A percentile compares a stretch with the other conserved stretches of the same genome.
These are phyloP conservation scores for Aplochiton taeniatus DNA, from an alignment of 2,797 vertebrate genomes.

Conservation along the genomic window DNA sequence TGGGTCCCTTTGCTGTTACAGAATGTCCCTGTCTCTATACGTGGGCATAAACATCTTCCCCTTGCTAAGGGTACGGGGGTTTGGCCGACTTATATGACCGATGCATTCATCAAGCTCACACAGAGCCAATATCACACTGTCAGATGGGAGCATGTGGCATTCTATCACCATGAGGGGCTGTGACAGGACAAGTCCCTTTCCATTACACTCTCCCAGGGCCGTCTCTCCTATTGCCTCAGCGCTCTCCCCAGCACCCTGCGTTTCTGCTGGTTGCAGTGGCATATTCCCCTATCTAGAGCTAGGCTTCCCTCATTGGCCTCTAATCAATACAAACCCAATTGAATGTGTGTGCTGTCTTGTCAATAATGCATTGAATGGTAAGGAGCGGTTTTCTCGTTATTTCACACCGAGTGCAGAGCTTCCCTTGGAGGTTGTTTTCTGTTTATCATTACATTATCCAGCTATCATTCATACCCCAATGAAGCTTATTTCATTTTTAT, in stretches of 20 bases:
- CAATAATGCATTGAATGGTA: slow-evolving; percentile 31
- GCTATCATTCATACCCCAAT: slow-evolving; percentile 18
- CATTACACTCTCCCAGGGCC: slow-evolving; percentile 70
- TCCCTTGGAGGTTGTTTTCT: slow-evolving; percentile 17
- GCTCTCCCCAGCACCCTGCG: slow-evolving; percentile 2
- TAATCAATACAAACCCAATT: slow-evolving; percentile 38
- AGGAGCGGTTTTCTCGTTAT: slow-evolving; percentile 15
- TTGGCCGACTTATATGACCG: slow-evolving; percentile 69
- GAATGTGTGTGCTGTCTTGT: slow-evolving; percentile 29
- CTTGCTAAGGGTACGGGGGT: slow-evolving; percentile 44
- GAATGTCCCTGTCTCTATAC: slow-evolving; percentile 49
- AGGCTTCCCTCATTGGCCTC: slow-evolving; percentile 17
- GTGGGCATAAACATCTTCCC: slow-evolving; percentile 58
- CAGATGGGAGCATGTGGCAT: slow-evolving; percentile 73
- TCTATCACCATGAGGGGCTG: slow-evolving; percentile 76
- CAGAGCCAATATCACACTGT: slow-evolving; percentile 79
- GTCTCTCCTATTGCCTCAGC: slow-evolving; percentile 63
- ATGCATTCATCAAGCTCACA: slow-evolving; percentile 78
- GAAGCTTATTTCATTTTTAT: slow-evolving; percentile 41
- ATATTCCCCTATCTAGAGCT: slow-evolving; percentile 26
- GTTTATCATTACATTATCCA: not conserved
- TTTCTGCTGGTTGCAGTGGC: slow-evolving; percentile 50
- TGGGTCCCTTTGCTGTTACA: slow-evolving; percentile 53
- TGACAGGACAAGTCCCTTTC: slow-evolving; percentile 79
- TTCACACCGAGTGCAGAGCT: slow-evolving; percentile 11